Evolutionary conservation across 2,888 invertebrate species (phyloP).

Genomic region (Pristionchus fissidentatus): DNA sequence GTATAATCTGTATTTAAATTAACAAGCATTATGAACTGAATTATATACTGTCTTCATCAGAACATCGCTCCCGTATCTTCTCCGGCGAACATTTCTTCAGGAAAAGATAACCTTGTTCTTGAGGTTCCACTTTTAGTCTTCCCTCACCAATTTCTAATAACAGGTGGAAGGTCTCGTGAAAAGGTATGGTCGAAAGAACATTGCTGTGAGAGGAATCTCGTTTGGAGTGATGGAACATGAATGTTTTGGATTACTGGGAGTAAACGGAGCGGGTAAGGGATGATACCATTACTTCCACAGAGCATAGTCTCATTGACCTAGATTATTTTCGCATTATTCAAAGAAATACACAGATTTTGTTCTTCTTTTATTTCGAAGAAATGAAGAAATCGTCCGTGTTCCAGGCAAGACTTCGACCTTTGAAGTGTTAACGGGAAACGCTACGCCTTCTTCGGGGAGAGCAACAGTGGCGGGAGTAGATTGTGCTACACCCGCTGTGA

Average conservation of each 20-base stretch:
- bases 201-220: constrained; percentile 55
- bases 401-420: constrained; percentile 72
- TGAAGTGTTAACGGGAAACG: constrained; percentile 69
- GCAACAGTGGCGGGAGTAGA: constrained; percentile 61
- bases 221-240: constrained; percentile 69
- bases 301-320: too few relatives aligned
- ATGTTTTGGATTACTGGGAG: constrained; percentile 73
- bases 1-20: too few relatives aligned
- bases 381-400: background rate
- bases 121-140: background rate
- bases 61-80: background rate
- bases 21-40: too few relatives aligned
- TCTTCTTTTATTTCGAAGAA: background rate
- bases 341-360: too few relatives aligned
- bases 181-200: background rate
- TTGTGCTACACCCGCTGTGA: constrained; percentile 50
- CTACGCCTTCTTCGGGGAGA: constrained; percentile 55
- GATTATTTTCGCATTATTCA: too few relatives aligned
- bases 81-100: background rate
- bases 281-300: too few relatives aligned
- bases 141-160: background rate
- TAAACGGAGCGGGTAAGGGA: constrained; percentile 62
- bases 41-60: background rate
- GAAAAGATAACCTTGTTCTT: constrained; percentile 7
- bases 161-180: constrained; percentile 13